phyloP scores from a whole-genome alignment of 2,888 invertebrate species.

The Callimorpha dominula region DNA sequence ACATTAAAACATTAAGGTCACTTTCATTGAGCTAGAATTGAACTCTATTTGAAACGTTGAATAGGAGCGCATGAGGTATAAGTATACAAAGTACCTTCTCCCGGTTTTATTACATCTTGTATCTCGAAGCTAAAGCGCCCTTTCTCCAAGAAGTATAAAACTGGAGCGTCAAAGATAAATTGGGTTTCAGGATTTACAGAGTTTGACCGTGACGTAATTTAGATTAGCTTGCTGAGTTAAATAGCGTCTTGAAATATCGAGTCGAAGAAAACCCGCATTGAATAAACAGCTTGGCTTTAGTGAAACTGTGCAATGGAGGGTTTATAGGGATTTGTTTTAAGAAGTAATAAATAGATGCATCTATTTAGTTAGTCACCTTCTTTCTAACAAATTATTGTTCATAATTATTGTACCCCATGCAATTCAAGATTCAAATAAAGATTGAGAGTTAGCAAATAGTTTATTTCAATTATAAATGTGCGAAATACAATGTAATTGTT shows the following conservation, averaged over 20 bases:
- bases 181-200: conserved; percentile 66
- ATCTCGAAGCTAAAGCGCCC: conserved; percentile 36
- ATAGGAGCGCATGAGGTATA: background rate
- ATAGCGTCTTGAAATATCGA: conserved; percentile 51
- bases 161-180: conserved; percentile 69
- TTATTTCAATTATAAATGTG: too few relatives aligned
- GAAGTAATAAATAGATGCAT: conserved; percentile 29
- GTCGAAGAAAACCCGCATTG: conserved; percentile 42
- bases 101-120: conserved; percentile 18
- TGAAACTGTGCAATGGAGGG: conserved; percentile 35
- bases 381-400: background rate
- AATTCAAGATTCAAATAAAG: too few relatives aligned
- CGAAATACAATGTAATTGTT: too few relatives aligned
- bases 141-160: conserved; percentile 60
- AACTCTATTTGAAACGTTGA: too few relatives aligned
- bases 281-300: conserved; percentile 42
- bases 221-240: conserved; percentile 61
- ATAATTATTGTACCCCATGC: too few relatives aligned
- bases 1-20: too few relatives aligned
- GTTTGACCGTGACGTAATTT: conserved; percentile 66
- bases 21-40: too few relatives aligned
- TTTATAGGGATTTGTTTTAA: conserved; percentile 37
- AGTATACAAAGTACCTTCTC: conserved; percentile 31
- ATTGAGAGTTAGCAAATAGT: too few relatives aligned
- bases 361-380: background rate